phyloP scores from a whole-genome alignment of 2,797 vertebrate species.

The Acanthornis magna region DNA sequence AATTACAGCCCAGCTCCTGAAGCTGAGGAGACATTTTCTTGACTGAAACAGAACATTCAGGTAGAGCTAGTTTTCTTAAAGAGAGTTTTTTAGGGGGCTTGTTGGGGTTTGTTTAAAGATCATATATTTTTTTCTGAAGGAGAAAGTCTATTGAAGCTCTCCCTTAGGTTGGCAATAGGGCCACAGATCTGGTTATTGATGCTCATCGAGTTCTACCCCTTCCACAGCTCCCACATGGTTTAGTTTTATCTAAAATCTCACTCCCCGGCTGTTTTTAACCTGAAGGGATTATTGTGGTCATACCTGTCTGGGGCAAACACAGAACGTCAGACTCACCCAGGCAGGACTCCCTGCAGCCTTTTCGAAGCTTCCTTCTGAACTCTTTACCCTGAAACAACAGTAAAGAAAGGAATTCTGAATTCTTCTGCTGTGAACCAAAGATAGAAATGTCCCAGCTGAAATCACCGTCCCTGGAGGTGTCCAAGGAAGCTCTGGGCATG shows the following conservation, averaged over 20 bases:
- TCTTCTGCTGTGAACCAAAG: not conserved
- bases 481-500: not conserved
- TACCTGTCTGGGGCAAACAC: not conserved
- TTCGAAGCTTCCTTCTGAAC: not conserved
- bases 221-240: not conserved
- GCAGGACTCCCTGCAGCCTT: not conserved
- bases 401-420: not conserved
- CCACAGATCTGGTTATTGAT: not conserved
- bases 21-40: not conserved
- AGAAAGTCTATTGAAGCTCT: not conserved
- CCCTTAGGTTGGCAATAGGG: not conserved
- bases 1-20: constrained; percentile 28
- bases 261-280: not conserved
- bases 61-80: not conserved
- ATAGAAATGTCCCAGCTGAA: not conserved
- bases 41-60: not conserved
- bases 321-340: not conserved
- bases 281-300: not conserved
- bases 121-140: not conserved
- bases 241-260: not conserved
- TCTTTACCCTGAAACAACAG: not conserved
- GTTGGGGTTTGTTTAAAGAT: not conserved
- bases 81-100: no score
- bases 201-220: not conserved
- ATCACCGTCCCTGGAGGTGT: not conserved